Percentiles rank a stretch among this genome's conserved stretches.
Conservation (phyloP, 2,888 invertebrate genomes). For the Lobophora halterata region DNA sequence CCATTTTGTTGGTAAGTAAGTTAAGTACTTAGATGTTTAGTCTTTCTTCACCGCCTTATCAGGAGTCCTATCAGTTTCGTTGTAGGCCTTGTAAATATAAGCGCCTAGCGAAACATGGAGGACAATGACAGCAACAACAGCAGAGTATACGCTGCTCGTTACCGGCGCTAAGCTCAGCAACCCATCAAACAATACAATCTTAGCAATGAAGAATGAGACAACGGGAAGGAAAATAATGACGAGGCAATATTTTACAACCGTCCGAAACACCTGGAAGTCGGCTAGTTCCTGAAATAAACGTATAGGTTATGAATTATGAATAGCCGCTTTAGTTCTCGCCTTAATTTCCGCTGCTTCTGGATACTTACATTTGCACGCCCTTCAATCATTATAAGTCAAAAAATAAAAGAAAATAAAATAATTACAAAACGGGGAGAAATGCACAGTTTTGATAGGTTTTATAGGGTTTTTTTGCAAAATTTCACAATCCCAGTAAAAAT, state of each 20-base stretch:
- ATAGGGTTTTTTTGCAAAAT: background rate
- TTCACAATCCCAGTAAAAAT: slow-evolving; percentile 3
- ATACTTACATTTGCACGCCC: slow-evolving; percentile 78
- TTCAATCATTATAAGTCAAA: slow-evolving; percentile 74
- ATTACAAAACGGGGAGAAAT: slow-evolving; percentile 15
- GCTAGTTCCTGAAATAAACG: slow-evolving; percentile 79
- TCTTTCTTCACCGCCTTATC: slow-evolving; percentile 67
- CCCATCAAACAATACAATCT: slow-evolving; percentile 86
- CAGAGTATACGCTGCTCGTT: slow-evolving; percentile 89
- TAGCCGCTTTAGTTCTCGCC: slow-evolving; percentile 11
- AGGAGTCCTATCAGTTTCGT: slow-evolving; percentile 68
- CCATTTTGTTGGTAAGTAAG: slow-evolving; percentile 57
- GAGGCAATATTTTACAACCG: slow-evolving; percentile 87
- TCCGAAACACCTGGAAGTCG: slow-evolving; percentile 87
- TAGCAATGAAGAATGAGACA: slow-evolving; percentile 85
- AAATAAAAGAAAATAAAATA: slow-evolving; percentile 47
- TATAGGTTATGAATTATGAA: slow-evolving; percentile 9
- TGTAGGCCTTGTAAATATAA: slow-evolving; percentile 90
- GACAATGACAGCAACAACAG: slow-evolving; percentile 86
- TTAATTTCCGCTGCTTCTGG: too few species aligned
- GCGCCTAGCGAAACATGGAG: slow-evolving; percentile 88
- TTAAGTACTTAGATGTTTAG: slow-evolving; percentile 39
- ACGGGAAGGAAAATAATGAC: slow-evolving; percentile 89
- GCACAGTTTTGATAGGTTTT: slow-evolving; percentile 5
- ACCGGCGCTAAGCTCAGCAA: slow-evolving; percentile 75